Percentiles rank a stretch among this genome's conserved stretches.
These are phyloP conservation scores for Elgaria multicarinata DNA, from an alignment of 2,113 vertebrate species.

Conservation along the genomic window DNA sequence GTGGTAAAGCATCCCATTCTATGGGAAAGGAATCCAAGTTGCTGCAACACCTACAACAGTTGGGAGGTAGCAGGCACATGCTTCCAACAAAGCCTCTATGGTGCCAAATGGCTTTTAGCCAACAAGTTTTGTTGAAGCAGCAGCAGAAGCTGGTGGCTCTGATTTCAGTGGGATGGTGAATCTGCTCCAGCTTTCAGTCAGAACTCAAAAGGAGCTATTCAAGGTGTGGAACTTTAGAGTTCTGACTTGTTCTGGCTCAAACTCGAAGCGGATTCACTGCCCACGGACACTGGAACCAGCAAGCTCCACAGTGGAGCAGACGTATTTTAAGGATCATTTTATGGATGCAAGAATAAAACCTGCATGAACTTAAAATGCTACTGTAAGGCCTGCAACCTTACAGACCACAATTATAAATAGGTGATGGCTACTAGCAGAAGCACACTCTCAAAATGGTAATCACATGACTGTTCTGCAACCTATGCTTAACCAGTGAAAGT, in stretches of 20 bases:
- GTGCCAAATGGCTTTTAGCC: neutral
- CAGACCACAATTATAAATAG: neutral
- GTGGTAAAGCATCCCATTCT: neutral
- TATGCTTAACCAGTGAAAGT: conserved; percentile 12
- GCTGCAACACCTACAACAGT: neutral
- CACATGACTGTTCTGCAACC: rapidly evolving
- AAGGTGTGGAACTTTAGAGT: too few species aligned
- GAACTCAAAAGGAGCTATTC: too few species aligned
- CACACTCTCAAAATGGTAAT: neutral
- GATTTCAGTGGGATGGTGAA: too few species aligned
- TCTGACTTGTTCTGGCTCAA: too few species aligned
- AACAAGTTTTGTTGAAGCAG: neutral
- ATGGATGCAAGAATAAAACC: neutral
- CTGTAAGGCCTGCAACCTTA: neutral
- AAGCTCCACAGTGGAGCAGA: too few species aligned
- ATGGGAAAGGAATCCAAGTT: neutral
- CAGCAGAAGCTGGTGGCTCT: too few species aligned
- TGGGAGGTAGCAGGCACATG: neutral
- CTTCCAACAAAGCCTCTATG: neutral
- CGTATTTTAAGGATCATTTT: neutral
- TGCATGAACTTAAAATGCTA: neutral
- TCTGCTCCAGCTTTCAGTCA: too few species aligned
- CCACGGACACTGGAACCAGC: too few species aligned
- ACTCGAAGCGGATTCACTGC: too few species aligned
- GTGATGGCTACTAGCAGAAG: neutral